These are phyloP conservation scores for Dysdera silvatica DNA, from an alignment of 1,140 invertebrate species.

Conservation along the genomic window DNA sequence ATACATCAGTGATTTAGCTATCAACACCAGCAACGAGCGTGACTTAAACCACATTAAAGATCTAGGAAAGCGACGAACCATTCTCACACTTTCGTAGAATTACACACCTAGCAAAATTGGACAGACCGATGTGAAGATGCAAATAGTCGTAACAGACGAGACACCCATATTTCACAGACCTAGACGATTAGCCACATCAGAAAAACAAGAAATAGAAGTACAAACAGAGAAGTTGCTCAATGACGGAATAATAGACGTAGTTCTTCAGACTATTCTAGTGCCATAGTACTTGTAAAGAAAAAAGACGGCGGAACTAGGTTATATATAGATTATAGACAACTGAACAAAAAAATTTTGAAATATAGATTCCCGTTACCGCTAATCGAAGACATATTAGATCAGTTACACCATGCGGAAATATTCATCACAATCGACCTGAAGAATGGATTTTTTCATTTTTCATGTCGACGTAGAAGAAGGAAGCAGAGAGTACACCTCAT, in stretches of 20 bases:
- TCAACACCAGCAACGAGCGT: no score
- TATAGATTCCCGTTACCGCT: neutral
- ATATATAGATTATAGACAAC: neutral
- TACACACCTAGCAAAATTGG: no score
- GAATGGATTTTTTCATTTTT: slow-evolving; percentile 20
- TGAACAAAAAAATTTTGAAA: slow-evolving; percentile 2
- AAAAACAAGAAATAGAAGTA: neutral
- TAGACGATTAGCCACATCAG: neutral
- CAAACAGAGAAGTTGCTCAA: neutral
- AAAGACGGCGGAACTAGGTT: neutral
- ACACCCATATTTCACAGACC: neutral
- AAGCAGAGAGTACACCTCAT: neutral
- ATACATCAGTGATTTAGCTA: no score
- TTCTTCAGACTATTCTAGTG: neutral
- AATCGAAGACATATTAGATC: neutral
- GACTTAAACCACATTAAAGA: no score
- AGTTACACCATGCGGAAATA: neutral
- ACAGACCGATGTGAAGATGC: no score
- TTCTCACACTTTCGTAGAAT: no score
- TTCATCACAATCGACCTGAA: neutral
- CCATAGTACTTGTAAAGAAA: neutral
- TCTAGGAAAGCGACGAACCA: no score
- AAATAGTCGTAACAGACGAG: slow-evolving; percentile 5
- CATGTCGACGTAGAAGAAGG: neutral
- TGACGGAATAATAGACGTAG: neutral